Evolutionary conservation across 1,140 invertebrate genomes (phyloP).

Genomic region (Idris sp.): DNA sequence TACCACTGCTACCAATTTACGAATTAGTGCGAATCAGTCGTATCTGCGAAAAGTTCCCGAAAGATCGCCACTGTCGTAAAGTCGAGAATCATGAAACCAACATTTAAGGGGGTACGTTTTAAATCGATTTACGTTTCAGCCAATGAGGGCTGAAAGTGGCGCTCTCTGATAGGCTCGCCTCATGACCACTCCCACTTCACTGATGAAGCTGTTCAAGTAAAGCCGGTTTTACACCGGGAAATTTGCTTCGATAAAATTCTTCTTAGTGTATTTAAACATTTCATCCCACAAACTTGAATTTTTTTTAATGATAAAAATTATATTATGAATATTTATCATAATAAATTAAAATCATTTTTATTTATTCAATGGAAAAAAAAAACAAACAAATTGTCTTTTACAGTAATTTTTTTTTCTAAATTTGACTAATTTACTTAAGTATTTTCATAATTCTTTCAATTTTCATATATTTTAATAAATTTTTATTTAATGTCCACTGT

Average conservation of each 20-base stretch:
- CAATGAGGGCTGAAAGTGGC: slow-evolving; percentile 73
- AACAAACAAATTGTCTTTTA: too few species aligned
- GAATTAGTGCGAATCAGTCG: slow-evolving; percentile 70
- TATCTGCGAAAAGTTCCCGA: slow-evolving; percentile 61
- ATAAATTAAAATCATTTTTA: too few species aligned
- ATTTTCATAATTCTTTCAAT: too few species aligned
- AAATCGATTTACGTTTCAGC: slow-evolving; percentile 76
- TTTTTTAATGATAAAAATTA: too few species aligned
- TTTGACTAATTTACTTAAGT: too few species aligned
- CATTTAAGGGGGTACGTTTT: slow-evolving; percentile 70
- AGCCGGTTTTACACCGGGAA: slow-evolving; percentile 67
- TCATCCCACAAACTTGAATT: too few species aligned
- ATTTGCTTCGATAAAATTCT: slow-evolving; percentile 12
- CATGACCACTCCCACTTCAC: slow-evolving; percentile 73
- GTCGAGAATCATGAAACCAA: slow-evolving; percentile 62
- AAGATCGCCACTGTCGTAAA: slow-evolving; percentile 66
- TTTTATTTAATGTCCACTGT: too few species aligned
- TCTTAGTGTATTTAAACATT: too few species aligned
- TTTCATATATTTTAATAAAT: too few species aligned
- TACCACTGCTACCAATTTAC: slow-evolving; percentile 50
- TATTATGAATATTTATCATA: too few species aligned
- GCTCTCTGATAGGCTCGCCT: slow-evolving; percentile 71
- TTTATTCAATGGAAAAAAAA: too few species aligned
- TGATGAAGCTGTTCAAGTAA: slow-evolving; percentile 66
- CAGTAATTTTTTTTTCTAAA: too few species aligned